A percentile compares a stretch with the other conserved stretches of the same genome.
Evolutionary conservation across 2,113 vertebrate species (phyloP).

Genomic region (Pangasianodon hypophthalmus): DNA sequence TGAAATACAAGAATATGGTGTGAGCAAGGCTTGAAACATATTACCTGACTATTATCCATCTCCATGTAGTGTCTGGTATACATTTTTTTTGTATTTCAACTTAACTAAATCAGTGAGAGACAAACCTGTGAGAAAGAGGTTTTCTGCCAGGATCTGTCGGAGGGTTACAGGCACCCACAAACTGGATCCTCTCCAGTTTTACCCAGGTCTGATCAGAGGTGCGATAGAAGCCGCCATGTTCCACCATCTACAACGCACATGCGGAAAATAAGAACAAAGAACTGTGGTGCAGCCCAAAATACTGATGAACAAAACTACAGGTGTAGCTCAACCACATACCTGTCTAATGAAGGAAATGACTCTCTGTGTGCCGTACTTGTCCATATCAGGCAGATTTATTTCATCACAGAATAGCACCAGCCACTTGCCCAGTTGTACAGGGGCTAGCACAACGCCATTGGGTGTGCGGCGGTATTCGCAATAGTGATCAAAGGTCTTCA

Average conservation of each 20-base stretch:
- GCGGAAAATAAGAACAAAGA: background rate
- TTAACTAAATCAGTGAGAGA: background rate
- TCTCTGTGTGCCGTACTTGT: constrained; percentile 96
- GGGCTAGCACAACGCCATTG: constrained; percentile 93
- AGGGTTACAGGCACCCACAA: constrained; percentile 97
- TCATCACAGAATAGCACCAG: constrained; percentile 97
- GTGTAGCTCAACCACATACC: constrained; percentile 67
- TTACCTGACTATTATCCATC: background rate
- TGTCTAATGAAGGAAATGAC: constrained; percentile 99
- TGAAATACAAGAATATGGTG: constrained; percentile 53
- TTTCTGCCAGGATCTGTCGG: constrained; percentile 97
- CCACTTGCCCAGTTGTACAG: constrained; percentile 97
- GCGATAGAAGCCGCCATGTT: constrained; percentile 97
- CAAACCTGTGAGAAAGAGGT: constrained; percentile 92
- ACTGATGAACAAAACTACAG: background rate
- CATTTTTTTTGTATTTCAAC: background rate
- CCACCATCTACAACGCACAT: constrained; percentile 86
- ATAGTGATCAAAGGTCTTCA: constrained; percentile 99
- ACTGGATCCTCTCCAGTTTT: constrained; percentile 97
- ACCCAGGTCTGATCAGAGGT: constrained; percentile 98
- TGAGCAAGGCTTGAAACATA: background rate
- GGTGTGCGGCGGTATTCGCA: constrained; percentile 96
- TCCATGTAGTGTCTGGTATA: background rate
- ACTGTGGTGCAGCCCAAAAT: background rate
- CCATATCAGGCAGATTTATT: constrained; percentile 98